Percentiles rank a stretch among this genome's conserved stretches.
Conservation (phyloP, 2,888 invertebrate genomes). For the Trimorus sp. region DNA sequence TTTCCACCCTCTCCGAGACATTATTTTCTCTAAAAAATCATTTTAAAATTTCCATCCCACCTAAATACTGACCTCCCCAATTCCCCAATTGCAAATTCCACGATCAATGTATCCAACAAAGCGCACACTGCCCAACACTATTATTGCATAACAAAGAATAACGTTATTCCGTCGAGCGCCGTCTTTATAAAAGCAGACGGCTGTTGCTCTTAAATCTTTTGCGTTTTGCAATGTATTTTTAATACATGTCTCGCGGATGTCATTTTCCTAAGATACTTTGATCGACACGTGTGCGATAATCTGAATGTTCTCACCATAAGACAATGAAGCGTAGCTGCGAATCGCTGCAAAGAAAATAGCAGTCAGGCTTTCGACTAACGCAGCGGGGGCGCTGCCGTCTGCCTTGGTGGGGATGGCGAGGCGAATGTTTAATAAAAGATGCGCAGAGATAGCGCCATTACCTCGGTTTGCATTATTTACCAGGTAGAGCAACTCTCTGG, state of each 20-base stretch:
- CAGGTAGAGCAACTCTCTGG: constrained; percentile 79
- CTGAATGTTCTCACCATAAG: constrained; percentile 67
- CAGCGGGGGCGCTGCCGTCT: constrained; percentile 57
- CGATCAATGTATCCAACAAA: too few species aligned
- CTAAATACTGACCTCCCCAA: too few species aligned
- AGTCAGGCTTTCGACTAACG: constrained; percentile 63
- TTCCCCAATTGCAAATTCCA: too few species aligned
- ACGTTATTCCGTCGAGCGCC: neutral
- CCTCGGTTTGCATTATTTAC: constrained; percentile 81
- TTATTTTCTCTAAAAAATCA: too few species aligned
- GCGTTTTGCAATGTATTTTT: constrained; percentile 57
- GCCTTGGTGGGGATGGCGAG: constrained; percentile 72
- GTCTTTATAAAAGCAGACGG: neutral
- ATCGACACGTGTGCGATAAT: constrained; percentile 66
- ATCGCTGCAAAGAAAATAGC: constrained; percentile 67
- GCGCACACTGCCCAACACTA: neutral
- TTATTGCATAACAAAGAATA: neutral
- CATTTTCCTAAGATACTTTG: constrained; percentile 64
- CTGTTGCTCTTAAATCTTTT: constrained; percentile 30
- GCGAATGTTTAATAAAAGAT: constrained; percentile 81
- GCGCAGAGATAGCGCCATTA: constrained; percentile 82
- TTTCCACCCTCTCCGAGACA: too few species aligned
- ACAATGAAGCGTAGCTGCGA: constrained; percentile 64
- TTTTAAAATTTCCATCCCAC: too few species aligned
- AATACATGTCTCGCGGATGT: constrained; percentile 60